Conservation (phyloP, 2,113 vertebrate species). For the Cervus canadensis region DNA sequence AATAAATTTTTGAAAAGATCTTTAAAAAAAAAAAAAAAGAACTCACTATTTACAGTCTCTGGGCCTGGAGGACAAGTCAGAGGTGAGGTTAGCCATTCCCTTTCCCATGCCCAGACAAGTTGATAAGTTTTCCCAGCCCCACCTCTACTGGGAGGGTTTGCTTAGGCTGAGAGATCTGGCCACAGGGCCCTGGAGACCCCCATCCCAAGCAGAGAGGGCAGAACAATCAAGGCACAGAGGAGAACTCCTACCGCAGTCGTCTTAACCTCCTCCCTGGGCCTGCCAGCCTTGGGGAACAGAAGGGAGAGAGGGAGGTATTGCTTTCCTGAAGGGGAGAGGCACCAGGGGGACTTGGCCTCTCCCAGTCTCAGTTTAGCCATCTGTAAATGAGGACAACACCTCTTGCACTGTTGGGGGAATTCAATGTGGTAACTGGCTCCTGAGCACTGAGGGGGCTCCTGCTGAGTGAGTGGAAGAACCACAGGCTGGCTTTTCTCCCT, state of each 20-base stretch:
- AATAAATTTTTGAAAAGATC: not conserved
- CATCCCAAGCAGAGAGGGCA: not conserved
- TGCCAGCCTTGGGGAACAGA: not conserved
- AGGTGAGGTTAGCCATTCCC: not conserved
- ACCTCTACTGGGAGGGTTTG: not conserved
- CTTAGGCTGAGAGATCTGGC: not conserved
- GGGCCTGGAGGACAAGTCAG: not conserved
- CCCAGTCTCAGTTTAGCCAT: not conserved
- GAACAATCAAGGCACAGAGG: not conserved
- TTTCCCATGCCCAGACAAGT: not conserved
- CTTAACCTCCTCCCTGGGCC: not conserved
- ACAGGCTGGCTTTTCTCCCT: not conserved
- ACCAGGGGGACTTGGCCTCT: not conserved
- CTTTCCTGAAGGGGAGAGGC: not conserved
- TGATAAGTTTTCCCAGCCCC: not conserved
- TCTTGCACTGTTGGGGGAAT: not conserved
- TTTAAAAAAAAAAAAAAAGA: not conserved
- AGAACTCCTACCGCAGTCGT: not conserved
- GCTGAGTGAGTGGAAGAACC: accelerated
- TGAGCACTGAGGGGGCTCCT: not conserved
- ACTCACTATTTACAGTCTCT: not conserved
- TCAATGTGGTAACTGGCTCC: not conserved
- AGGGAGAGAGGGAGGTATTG: not conserved
- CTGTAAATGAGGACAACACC: not conserved
- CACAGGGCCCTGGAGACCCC: not conserved